Evolutionary conservation across 2,888 invertebrate species (phyloP).

Genomic region (Scaptomyza reducta): DNA sequence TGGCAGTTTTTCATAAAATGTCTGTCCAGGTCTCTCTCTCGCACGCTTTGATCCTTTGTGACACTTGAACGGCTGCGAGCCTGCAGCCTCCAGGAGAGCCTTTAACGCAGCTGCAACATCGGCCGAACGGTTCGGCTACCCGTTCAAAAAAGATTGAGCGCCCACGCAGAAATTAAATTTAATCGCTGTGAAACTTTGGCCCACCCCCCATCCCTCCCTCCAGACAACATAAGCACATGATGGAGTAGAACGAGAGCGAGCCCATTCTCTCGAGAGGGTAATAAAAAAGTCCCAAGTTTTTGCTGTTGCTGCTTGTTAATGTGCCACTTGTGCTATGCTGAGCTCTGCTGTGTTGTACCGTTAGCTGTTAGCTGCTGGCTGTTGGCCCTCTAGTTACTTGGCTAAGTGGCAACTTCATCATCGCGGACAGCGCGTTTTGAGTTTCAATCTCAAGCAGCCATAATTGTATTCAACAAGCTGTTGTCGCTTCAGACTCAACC

Average conservation of each 20-base stretch:
- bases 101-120: constrained; percentile 36
- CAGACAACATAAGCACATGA: constrained; percentile 18
- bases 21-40: constrained; percentile 24
- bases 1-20: constrained; percentile 70
- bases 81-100: constrained; percentile 12
- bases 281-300: constrained; percentile 69
- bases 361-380: constrained; percentile 34
- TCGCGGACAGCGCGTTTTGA: constrained; percentile 59
- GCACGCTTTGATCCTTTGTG: constrained; percentile 64
- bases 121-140: constrained; percentile 27
- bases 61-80: constrained; percentile 52
- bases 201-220: not conserved
- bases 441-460: constrained; percentile 70
- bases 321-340: constrained; percentile 64
- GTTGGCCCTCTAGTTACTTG: constrained; percentile 42
- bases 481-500: constrained; percentile 64
- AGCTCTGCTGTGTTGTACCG: constrained; percentile 26
- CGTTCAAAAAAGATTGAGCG: constrained; percentile 40
- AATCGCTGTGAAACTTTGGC: constrained; percentile 65
- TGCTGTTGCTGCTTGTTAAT: constrained; percentile 67
- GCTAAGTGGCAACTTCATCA: constrained; percentile 75
- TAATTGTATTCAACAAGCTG: constrained; percentile 78
- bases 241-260: not conserved
- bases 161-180: constrained; percentile 72
- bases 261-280: constrained; percentile 58